Conservation (phyloP, 2,888 invertebrate genomes). For the Eurois occulta region DNA sequence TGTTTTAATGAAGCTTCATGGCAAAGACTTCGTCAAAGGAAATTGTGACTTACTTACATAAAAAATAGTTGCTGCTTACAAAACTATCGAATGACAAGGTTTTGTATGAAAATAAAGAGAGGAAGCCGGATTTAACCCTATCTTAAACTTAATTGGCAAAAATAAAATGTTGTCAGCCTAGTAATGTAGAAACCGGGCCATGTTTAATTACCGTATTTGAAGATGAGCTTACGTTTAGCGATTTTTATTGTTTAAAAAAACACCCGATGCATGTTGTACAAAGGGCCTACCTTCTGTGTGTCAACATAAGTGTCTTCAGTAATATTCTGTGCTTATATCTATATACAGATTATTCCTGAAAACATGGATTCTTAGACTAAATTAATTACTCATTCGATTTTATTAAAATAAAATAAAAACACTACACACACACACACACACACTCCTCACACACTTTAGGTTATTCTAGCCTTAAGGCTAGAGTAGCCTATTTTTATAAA, state of each 20-base stretch:
- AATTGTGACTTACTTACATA: slow-evolving; percentile 10
- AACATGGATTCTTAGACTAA: neutral
- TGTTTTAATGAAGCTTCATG: slow-evolving; percentile 46
- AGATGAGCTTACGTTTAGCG: neutral
- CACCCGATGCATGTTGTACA: too few species aligned
- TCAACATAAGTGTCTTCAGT: too few species aligned
- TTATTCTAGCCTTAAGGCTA: too few species aligned
- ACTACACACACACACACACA: too few species aligned
- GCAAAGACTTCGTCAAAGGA: slow-evolving; percentile 1
- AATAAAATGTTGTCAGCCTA: neutral
- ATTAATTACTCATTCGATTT: neutral
- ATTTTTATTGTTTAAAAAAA: neutral
- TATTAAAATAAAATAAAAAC: too few species aligned
- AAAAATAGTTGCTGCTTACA: slow-evolving; percentile 19
- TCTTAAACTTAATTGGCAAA: neutral
- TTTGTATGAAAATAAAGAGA: neutral
- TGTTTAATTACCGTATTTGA: neutral
- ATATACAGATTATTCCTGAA: too few species aligned
- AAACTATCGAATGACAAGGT: neutral
- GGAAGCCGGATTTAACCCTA: neutral
- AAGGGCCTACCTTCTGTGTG: too few species aligned
- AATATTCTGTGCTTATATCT: too few species aligned
- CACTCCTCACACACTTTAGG: too few species aligned
- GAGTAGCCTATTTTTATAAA: neutral
- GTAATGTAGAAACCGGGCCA: neutral